These are phyloP conservation scores for Pampus argenteus DNA, from an alignment of 2,797 vertebrate genomes.

Conservation along the genomic window DNA sequence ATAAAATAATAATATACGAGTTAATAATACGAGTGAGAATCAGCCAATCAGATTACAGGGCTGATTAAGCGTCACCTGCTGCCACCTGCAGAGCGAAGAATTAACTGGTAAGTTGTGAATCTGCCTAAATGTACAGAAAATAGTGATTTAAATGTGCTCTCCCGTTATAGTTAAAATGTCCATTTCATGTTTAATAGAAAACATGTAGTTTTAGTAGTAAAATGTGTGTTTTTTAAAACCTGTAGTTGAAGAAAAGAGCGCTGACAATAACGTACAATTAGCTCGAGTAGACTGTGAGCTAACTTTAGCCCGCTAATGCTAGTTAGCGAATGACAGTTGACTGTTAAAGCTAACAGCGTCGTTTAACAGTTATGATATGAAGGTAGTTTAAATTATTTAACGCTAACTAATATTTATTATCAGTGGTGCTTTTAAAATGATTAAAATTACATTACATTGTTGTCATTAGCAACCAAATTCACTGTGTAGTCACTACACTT, in stretches of 20 bases:
- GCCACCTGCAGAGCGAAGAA: not conserved
- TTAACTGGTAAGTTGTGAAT: not conserved
- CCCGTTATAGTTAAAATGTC: accelerated
- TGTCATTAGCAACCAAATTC: too few relatives aligned
- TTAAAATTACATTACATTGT: not conserved
- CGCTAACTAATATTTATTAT: not conserved
- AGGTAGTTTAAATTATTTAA: not conserved
- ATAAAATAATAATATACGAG: too few relatives aligned
- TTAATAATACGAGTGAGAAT: not conserved
- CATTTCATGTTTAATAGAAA: not conserved
- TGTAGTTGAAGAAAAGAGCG: not conserved
- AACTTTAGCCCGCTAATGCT: conserved; percentile 19
- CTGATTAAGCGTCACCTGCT: conserved; percentile 11
- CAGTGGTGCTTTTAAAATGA: not conserved
- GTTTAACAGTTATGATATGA: not conserved
- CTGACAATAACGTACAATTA: too few relatives aligned
- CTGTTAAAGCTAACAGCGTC: not conserved
- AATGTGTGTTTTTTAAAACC: not conserved
- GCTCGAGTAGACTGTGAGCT: not conserved
- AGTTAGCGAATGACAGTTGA: not conserved
- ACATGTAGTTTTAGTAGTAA: not conserved
- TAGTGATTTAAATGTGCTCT: not conserved
- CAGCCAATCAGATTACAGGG: conserved; percentile 50
- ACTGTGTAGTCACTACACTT: too few relatives aligned
- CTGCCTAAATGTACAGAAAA: not conserved